Evolutionary conservation across 1,140 invertebrate species (phyloP).

Genomic region (Drosophila nikananu): DNA sequence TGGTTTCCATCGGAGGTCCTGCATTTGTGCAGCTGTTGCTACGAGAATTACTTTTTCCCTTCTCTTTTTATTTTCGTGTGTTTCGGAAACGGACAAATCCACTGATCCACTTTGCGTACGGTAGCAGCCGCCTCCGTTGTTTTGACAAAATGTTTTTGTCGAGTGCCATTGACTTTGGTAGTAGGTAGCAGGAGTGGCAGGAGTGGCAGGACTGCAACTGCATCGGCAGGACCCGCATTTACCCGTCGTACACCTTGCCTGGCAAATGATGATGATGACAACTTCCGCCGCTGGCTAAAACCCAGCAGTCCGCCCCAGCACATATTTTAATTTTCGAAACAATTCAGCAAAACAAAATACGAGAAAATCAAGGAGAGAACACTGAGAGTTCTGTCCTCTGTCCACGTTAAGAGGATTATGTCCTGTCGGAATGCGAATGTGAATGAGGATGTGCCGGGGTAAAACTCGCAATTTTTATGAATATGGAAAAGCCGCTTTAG

Average conservation of each 20-base stretch:
- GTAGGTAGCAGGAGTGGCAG: conserved; percentile 16
- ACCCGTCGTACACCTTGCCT: conserved; percentile 10
- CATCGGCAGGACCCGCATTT: conserved; percentile 49
- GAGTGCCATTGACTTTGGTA: conserved; percentile 78
- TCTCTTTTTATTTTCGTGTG: conserved; percentile 12
- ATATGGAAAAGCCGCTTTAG: conserved; percentile 80
- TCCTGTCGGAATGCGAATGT: conserved; percentile 45
- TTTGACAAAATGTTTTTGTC: conserved; percentile 82
- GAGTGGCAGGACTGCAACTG: conserved; percentile 26
- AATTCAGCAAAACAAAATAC: conserved; percentile 62
- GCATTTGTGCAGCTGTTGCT: conserved; percentile 65
- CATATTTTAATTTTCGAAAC: conserved; percentile 81
- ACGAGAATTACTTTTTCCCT: conserved; percentile 35
- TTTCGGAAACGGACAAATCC: conserved; percentile 60
- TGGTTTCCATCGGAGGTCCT: conserved; percentile 23
- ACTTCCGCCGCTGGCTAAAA: conserved; percentile 45
- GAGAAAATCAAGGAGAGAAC: conserved; percentile 54
- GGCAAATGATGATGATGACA: conserved; percentile 53
- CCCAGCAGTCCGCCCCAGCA: conserved; percentile 31
- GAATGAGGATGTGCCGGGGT: conserved; percentile 33
- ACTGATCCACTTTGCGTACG: conserved; percentile 81
- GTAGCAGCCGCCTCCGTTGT: conserved; percentile 75
- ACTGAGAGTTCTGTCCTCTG: conserved; percentile 42
- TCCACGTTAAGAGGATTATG: conserved; percentile 73
- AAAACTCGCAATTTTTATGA: conserved; percentile 80